These are phyloP conservation scores for Acanthopleura granulata DNA, from an alignment of 2,888 invertebrate species.

Conservation along the genomic window DNA sequence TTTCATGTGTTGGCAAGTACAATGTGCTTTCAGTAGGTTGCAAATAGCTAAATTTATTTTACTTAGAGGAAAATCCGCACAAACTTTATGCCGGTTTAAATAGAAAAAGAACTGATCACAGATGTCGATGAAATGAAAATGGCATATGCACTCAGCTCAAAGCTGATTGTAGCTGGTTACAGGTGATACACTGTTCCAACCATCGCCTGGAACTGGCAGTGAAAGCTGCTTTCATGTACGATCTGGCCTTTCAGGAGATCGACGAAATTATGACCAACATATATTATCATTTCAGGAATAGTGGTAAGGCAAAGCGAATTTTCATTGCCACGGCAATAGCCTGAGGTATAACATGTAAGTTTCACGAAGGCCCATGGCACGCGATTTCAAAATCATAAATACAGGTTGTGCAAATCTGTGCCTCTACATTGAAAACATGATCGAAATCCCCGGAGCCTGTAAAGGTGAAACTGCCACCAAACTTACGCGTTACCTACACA, in stretches of 20 bases:
- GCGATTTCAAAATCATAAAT: slow-evolving; percentile 6
- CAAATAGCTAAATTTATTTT: too few species aligned
- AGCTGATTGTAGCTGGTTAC: not conserved
- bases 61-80: too few species aligned
- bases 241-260: not conserved
- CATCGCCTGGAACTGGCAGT: slow-evolving; percentile 3
- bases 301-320: slow-evolving; percentile 4
- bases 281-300: not conserved
- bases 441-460: not conserved
- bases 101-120: too few species aligned
- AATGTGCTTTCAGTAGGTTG: too few species aligned
- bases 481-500: not conserved
- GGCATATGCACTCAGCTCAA: not conserved
- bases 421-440: slow-evolving; percentile 7
- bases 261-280: slow-evolving; percentile 5
- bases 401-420: not conserved
- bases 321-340: not conserved
- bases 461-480: not conserved
- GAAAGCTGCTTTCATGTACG: not conserved
- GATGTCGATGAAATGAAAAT: not conserved
- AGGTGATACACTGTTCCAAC: not conserved
- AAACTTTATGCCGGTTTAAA: too few species aligned
- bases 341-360: not conserved
- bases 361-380: slow-evolving; percentile 3
- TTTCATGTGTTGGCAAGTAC: too few species aligned